phyloP scores from a whole-genome alignment of 2,113 vertebrate species.

The Acanthochromis polyacanthus region DNA sequence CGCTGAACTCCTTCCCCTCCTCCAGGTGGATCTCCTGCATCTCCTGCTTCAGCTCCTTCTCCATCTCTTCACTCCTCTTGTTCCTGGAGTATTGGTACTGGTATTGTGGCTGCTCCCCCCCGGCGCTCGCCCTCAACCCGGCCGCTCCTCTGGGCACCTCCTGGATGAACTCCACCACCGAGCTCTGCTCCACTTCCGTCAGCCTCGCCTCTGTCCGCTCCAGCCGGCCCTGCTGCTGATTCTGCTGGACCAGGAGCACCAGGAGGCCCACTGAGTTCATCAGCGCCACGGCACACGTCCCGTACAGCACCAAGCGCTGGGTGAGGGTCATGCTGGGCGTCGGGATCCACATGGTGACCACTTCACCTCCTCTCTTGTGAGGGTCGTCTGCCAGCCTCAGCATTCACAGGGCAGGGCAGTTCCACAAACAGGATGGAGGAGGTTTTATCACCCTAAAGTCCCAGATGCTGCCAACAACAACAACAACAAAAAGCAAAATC shows the following conservation, averaged over 20 bases:
- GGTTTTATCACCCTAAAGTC: neutral
- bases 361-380: constrained; percentile 61
- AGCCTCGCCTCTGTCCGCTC: constrained; percentile 79
- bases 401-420: constrained; percentile 35
- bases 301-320: constrained; percentile 82
- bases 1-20: constrained; percentile 8
- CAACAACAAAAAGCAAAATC: neutral
- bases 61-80: constrained; percentile 87
- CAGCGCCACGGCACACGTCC: constrained; percentile 82
- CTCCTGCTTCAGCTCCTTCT: constrained; percentile 59
- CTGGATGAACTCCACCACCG: constrained; percentile 83
- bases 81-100: constrained; percentile 82
- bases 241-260: constrained; percentile 88
- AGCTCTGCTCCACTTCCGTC: constrained; percentile 80
- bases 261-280: constrained; percentile 89
- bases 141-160: constrained; percentile 70
- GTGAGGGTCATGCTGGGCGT: constrained; percentile 78
- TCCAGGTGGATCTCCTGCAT: constrained; percentile 30
- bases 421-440: neutral
- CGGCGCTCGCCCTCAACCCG: constrained; percentile 4
- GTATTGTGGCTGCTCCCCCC: constrained; percentile 53
- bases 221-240: constrained; percentile 82
- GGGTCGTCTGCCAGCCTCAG: constrained; percentile 49
- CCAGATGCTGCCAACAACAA: constrained; percentile 10
- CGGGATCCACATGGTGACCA: constrained; percentile 77